Base-by-base conservation (phyloP, 2,888 invertebrate species). In the Dryadula phaetusa region DNA sequence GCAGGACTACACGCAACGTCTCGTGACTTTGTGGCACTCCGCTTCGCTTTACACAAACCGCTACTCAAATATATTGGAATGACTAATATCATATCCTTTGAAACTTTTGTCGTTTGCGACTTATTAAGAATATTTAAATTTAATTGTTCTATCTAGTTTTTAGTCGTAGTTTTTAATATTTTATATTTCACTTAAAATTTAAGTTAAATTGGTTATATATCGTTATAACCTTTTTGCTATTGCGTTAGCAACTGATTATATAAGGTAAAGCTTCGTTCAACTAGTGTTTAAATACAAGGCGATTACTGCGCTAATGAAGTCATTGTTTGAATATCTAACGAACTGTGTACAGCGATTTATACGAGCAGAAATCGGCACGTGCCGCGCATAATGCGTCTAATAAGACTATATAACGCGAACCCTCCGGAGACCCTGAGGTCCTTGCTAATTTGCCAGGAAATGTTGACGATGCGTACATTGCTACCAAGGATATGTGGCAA, bases 321-420 rank as follows among this genome's bases (percentile, higher is more conserved):
- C 85, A 88, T 90, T 90, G 89, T 92, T 91, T 89, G 86, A 79
- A 81, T 81, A 82, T 86, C 87, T 91, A 92, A 92, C 88, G 90
- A 91, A 90, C 87, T 83, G 82, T 80, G 76, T 78, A 75, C 79
- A 77, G 75, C 77, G 77, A 82, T 82, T 82, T 81, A 76, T 77
- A 76, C 76, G 69, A 70, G 72, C 73, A 72, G 67, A 71, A 71
- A 71, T 71, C 70, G 58, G 52, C 68, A 63, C 63, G 72, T 69
- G 68, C 62, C 72, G 65, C 66, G 72, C 74, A 72, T 77, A 78
- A 76, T 76, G 74, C 74, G 76, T 73, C 78, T 81, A 79, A 81
- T 69, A 66, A 63, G 66, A 69, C 46, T 60, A 60, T 47, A 63
- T 53, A 69, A 66, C 62, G 28, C 60, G 58, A 66, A 60, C 60